phyloP scores from a whole-genome alignment of 2,797 vertebrate species.

The Phrynocephalus forsythii region DNA sequence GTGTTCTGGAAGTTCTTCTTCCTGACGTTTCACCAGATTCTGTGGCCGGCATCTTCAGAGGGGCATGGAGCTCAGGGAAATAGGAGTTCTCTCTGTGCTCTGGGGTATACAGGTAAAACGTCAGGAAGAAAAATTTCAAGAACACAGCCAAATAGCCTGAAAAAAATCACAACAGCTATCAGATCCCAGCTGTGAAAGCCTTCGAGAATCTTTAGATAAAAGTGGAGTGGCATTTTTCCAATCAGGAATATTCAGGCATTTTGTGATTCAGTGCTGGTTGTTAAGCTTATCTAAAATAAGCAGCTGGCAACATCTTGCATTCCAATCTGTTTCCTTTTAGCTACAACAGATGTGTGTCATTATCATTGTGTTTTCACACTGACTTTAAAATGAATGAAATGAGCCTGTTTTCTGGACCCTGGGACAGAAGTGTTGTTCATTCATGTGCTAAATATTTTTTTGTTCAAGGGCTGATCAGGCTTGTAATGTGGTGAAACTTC shows the following conservation, averaged over 20 bases:
- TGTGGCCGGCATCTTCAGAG: no score
- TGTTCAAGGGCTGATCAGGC: not conserved
- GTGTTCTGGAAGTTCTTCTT: no score
- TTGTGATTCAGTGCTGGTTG: conserved; percentile 8
- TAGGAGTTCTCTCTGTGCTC: no score
- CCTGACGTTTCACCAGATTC: no score
- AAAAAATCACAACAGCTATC: no score
- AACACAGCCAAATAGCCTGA: no score
- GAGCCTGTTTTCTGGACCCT: not conserved
- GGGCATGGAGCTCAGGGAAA: no score
- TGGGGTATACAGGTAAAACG: no score
- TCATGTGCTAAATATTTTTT: fast-evolving
- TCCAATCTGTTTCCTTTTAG: conserved; percentile 47
- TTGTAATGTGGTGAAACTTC: not conserved
- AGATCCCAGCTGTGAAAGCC: not conserved
- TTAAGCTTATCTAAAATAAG: not conserved
- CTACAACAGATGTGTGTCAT: conserved; percentile 33
- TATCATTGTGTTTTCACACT: not conserved
- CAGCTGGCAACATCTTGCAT: conserved; percentile 41
- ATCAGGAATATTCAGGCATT: conserved; percentile 3
- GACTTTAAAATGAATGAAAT: not conserved
- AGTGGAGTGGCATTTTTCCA: conserved; percentile 29
- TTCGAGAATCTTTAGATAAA: conserved; percentile 15
- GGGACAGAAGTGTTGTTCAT: not conserved
- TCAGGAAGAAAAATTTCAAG: no score